These are phyloP conservation scores for Adelges cooleyi DNA, from an alignment of 1,140 invertebrate genomes.

Conservation along the genomic window DNA sequence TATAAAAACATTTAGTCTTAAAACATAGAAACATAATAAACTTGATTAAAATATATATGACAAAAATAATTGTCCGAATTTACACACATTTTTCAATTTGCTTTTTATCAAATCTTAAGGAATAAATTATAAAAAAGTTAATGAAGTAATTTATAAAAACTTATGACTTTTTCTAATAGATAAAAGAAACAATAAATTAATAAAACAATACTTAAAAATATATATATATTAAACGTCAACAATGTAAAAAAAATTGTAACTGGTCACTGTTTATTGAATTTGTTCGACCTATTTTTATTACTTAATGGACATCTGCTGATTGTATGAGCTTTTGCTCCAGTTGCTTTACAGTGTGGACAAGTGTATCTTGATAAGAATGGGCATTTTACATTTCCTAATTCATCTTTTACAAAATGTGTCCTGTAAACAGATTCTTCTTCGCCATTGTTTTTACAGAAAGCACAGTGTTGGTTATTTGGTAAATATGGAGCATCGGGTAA, in stretches of 20 bases:
- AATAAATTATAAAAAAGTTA: conserved; percentile 18
- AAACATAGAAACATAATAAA: conserved; percentile 11
- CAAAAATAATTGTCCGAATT: conserved; percentile 9
- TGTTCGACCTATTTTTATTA: conserved; percentile 11
- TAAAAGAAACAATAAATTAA: conserved; percentile 20
- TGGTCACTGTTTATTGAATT: conserved; percentile 15
- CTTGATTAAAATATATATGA: conserved; percentile 4
- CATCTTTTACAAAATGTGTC: conserved; percentile 51
- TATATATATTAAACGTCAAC: background rate
- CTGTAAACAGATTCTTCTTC: conserved; percentile 48
- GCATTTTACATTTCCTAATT: conserved; percentile 48
- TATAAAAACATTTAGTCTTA: conserved; percentile 15
- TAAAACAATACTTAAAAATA: conserved; percentile 1
- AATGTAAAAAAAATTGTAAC: background rate
- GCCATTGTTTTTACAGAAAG: conserved; percentile 64
- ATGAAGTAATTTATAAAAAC: conserved; percentile 8
- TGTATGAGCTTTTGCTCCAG: conserved; percentile 61
- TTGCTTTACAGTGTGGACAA: conserved; percentile 56
- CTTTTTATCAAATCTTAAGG: background rate
- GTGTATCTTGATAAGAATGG: conserved; percentile 53
- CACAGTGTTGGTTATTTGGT: conserved; percentile 41
- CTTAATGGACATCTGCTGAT: conserved; percentile 56
- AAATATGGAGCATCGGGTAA: background rate
- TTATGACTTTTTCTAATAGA: background rate
- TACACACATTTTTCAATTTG: background rate